Conservation (phyloP, 2,113 vertebrate species). For the Gymnobelideus leadbeateri region DNA sequence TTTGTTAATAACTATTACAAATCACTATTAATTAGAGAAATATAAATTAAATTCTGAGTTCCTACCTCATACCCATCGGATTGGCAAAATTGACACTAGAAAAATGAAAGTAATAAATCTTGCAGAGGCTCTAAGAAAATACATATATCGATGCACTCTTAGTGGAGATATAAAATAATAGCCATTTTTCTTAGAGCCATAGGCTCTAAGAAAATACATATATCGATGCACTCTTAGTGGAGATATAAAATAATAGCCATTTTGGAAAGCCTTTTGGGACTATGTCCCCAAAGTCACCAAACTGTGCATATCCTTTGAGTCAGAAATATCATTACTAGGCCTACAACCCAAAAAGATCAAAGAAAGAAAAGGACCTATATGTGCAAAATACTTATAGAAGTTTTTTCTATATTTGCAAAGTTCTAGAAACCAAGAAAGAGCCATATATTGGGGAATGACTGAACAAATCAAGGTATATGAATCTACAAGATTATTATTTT, state of each 20-base stretch:
- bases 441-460: background rate
- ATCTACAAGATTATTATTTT: background rate
- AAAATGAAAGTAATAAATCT: background rate
- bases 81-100: background rate
- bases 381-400: background rate
- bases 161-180: background rate
- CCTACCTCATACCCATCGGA: background rate
- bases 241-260: background rate
- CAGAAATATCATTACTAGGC: background rate
- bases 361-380: background rate
- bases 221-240: background rate
- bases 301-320: background rate
- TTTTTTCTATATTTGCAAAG: background rate
- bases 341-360: background rate
- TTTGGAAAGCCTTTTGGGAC: background rate
- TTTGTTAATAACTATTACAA: background rate
- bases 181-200: too few relatives aligned
- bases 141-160: background rate
- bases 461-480: background rate
- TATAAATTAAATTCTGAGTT: background rate
- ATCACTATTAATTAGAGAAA: background rate
- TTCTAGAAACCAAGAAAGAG: background rate
- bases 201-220: too few relatives aligned
- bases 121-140: background rate
- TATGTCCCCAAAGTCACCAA: background rate